These are phyloP conservation scores for Etheostoma nigrum DNA, from an alignment of 2,797 vertebrate genomes.

Conservation along the genomic window DNA sequence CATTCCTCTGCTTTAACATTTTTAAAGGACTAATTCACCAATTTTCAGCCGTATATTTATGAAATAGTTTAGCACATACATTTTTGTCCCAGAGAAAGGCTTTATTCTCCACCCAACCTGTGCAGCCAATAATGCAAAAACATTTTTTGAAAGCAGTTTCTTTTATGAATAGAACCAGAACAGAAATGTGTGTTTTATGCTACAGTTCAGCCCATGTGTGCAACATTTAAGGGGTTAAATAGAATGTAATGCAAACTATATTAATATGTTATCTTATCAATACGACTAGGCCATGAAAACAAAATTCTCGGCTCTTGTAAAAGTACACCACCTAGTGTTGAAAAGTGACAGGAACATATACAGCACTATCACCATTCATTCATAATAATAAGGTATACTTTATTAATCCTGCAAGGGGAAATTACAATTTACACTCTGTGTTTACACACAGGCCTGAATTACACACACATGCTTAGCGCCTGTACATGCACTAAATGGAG, in stretches of 20 bases:
- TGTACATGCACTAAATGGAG: too few relatives aligned
- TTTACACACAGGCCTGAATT: too few relatives aligned
- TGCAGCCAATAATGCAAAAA: neutral
- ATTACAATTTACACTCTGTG: too few relatives aligned
- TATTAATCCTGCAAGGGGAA: too few relatives aligned
- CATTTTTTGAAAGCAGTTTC: neutral
- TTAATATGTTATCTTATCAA: conserved; percentile 3
- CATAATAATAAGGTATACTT: too few relatives aligned
- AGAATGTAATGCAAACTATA: neutral
- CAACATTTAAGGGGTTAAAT: neutral
- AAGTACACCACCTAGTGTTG: conserved; percentile 61
- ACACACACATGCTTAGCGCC: too few relatives aligned
- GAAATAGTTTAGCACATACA: neutral
- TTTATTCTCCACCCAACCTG: neutral
- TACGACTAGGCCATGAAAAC: neutral
- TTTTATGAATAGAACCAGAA: neutral
- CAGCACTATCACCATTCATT: neutral
- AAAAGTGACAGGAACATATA: neutral
- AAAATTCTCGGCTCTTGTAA: neutral
- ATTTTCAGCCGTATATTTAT: neutral
- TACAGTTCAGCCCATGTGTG: neutral
- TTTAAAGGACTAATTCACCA: neutral
- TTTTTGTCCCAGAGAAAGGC: neutral
- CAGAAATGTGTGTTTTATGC: neutral
- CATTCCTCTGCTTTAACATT: neutral